Conservation (phyloP, 2,797 vertebrate species). For the Esox lucius region DNA sequence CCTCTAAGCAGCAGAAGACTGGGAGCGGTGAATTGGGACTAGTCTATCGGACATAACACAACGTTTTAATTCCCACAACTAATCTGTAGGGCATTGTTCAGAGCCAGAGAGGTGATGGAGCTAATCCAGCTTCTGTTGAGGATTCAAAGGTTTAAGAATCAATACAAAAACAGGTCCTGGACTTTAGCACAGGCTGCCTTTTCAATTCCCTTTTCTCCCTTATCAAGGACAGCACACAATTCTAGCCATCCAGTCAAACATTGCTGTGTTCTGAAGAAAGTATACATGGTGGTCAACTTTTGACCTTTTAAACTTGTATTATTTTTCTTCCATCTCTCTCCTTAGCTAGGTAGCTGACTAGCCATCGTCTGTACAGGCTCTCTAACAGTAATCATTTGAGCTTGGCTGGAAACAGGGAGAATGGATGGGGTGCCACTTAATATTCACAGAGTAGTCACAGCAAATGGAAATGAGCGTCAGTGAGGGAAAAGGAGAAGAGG, state of each 20-base stretch:
- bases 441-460: conserved; percentile 73
- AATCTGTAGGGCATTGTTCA: conserved; percentile 57
- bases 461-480: conserved; percentile 75
- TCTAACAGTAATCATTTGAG: conserved; percentile 65
- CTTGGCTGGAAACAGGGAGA: conserved; percentile 69
- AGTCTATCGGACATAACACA: conserved; percentile 38
- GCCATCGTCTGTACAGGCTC: conserved; percentile 47
- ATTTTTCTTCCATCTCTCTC: conserved; percentile 3
- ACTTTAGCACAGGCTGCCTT: conserved; percentile 24
- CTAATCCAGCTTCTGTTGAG: conserved; percentile 36
- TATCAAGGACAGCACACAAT: conserved; percentile 46
- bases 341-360: conserved; percentile 40
- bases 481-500: conserved; percentile 40
- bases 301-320: conserved; percentile 27
- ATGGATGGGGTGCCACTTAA: conserved; percentile 71
- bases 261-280: conserved; percentile 29
- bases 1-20: conserved; percentile 31
- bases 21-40: conserved; percentile 41
- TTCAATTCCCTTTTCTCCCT: conserved; percentile 26
- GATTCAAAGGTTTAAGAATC: conserved; percentile 46
- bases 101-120: conserved; percentile 40
- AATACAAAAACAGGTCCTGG: conserved; percentile 40
- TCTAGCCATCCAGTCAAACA: conserved; percentile 14
- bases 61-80: conserved; percentile 56
- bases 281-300: conserved; percentile 51